Evolutionary conservation across 2,888 invertebrate species (phyloP).

Genomic region (Trachelus iudaicus): DNA sequence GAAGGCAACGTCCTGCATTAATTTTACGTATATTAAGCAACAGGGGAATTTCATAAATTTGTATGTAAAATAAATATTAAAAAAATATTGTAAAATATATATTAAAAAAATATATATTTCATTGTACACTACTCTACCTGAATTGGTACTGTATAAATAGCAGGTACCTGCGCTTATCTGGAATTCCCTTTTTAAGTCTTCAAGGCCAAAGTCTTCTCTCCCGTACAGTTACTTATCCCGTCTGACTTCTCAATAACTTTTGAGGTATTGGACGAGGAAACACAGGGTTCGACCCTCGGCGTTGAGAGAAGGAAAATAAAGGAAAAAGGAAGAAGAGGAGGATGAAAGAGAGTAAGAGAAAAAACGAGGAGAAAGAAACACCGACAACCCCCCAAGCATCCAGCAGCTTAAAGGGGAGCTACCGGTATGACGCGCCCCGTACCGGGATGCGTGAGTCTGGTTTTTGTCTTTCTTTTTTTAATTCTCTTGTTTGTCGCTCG

Average conservation of each 20-base stretch:
- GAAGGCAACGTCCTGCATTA: too few species aligned
- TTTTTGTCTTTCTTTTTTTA: neutral
- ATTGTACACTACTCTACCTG: too few species aligned
- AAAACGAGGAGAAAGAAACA: neutral
- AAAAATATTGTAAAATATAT: too few species aligned
- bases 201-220: neutral
- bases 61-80: too few species aligned
- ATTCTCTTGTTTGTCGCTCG: neutral
- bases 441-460: neutral
- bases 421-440: constrained; percentile 2
- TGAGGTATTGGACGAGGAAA: neutral
- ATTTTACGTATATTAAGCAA: too few species aligned
- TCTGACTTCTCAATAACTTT: constrained; percentile 4
- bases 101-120: too few species aligned
- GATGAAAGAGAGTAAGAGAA: too few species aligned
- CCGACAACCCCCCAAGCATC: neutral
- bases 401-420: neutral
- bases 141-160: too few species aligned
- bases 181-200: too few species aligned
- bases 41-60: too few species aligned
- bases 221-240: neutral
- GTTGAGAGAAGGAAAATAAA: neutral
- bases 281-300: neutral
- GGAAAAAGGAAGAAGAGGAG: too few species aligned
- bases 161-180: too few species aligned